Evolutionary conservation across 2,113 vertebrate genomes (phyloP), one percentile per base, ranked within the genome.

Genomic region (Rhabdornis inornatus): DNA sequence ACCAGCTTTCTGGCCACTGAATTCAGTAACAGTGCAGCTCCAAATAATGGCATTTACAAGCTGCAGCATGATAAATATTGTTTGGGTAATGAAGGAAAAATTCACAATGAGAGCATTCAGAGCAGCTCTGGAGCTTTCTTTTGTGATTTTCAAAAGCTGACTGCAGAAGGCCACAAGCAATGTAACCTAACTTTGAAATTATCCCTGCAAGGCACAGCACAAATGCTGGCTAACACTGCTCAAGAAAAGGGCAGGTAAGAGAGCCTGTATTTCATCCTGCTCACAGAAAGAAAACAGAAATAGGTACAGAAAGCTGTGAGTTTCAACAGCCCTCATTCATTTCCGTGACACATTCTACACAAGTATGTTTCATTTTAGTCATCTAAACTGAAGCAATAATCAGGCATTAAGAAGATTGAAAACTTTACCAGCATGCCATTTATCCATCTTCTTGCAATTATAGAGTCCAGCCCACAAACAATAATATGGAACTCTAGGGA

Each of bases 401-500:
- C 35, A 95, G 50, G 31, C 18, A 47, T 83, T 81, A 86, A 61
- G 90, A 92, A 79, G 66, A 52, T 0, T 24, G 47, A 75, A 93
- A 55, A 35, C 10, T 55, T 89, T 88, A 99, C 99, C 99, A 99
- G 98, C 99, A 99, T 99, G 86, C 99, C 99, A 97, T 99, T 99
- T 97, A 99, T 99, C 99, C 99, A 99, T 95, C 99, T 98, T 97
- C 99, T 98, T 95, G 99, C 99, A 96, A 99, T 97, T 92, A 99
- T 97, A 37, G 99, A 99, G 92, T 99, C 99, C 95, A 99, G 96
- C n/a, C 99, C 99, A 97, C 99, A 99, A 25, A 99, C 99, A 94
- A 99, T 98, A 76, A 99, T 99, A 96, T 99, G 99, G 97, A 99
- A 99, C 93, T 99, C 99, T 99, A 94, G 4, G 76, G 87, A 10